Evolutionary conservation across 1,140 invertebrate genomes (phyloP).

Genomic region (Oppia nitens): DNA sequence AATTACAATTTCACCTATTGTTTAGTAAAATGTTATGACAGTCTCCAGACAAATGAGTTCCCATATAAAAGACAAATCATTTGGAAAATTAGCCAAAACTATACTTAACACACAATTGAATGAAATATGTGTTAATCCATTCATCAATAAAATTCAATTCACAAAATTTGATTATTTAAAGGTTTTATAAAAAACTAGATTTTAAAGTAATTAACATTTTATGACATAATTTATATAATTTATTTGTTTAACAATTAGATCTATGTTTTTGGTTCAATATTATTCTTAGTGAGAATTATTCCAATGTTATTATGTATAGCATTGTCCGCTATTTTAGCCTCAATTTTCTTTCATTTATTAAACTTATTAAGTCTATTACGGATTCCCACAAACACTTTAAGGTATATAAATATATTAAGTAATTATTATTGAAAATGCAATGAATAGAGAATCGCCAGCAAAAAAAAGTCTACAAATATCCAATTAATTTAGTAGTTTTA

Average conservation of each 20-base stretch:
- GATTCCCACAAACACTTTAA: not conserved
- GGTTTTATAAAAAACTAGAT: not conserved
- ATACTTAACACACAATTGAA: not conserved
- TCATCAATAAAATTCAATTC: not conserved
- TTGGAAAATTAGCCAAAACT: not conserved
- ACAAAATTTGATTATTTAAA: not conserved
- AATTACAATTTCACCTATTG: too few species aligned
- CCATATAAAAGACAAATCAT: too few species aligned
- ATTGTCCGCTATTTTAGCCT: not conserved
- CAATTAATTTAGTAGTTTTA: too few species aligned
- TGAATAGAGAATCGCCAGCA: too few species aligned
- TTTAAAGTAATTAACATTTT: not conserved
- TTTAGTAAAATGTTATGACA: too few species aligned
- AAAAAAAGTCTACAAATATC: too few species aligned
- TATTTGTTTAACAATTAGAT: not conserved
- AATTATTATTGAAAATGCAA: too few species aligned
- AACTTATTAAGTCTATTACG: not conserved
- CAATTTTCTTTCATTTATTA: not conserved
- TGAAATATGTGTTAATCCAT: slow-evolving; percentile 6
- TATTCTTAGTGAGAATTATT: not conserved
- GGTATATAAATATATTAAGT: not conserved
- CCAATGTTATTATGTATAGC: not conserved
- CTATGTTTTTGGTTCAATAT: not conserved
- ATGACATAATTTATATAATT: not conserved
- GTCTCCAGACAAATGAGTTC: too few species aligned